Conservation (phyloP, 2,113 vertebrate genomes). For the Nannobrachium achirus region DNA sequence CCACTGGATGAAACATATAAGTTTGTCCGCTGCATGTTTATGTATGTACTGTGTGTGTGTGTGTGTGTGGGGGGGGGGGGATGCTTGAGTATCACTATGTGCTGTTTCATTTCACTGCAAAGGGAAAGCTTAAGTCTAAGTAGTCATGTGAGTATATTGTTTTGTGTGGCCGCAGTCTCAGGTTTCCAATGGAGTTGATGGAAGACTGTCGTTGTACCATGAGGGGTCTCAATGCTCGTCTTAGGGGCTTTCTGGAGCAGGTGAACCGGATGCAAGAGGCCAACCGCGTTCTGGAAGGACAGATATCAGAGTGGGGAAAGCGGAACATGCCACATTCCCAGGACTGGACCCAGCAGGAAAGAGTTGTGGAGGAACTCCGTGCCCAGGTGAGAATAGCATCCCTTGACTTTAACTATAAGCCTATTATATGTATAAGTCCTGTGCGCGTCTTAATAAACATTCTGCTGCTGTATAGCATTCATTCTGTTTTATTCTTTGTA, state of each 20-base stretch:
- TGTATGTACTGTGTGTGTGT: slow-evolving; percentile 17
- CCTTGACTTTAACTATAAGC: not conserved
- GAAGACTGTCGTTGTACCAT: slow-evolving; percentile 65
- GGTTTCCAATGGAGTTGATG: slow-evolving; percentile 59
- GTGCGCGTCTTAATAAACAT: too few relatives aligned
- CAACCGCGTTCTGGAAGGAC: slow-evolving; percentile 71
- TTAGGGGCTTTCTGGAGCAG: slow-evolving; percentile 77
- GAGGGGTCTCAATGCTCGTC: slow-evolving; percentile 64
- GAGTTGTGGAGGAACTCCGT: slow-evolving; percentile 65
- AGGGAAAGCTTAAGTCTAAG: too few relatives aligned
- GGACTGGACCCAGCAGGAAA: slow-evolving; percentile 71
- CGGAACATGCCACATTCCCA: slow-evolving; percentile 6
- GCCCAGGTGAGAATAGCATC: slow-evolving; percentile 64
- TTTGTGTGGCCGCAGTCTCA: slow-evolving; percentile 10
- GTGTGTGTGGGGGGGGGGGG: not conserved
- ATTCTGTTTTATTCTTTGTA: too few relatives aligned
- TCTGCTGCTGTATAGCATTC: too few relatives aligned
- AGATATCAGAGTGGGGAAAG: slow-evolving; percentile 61
- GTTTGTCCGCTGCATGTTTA: not conserved
- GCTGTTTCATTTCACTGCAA: too few relatives aligned
- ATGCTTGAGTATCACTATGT: too few relatives aligned
- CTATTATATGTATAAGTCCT: too few relatives aligned
- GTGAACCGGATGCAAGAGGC: slow-evolving; percentile 69
- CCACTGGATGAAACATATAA: slow-evolving; percentile 3
- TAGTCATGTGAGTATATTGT: slow-evolving; percentile 6